Conservation (phyloP, 1,140 invertebrate genomes). For the Drosophila ambigua region DNA sequence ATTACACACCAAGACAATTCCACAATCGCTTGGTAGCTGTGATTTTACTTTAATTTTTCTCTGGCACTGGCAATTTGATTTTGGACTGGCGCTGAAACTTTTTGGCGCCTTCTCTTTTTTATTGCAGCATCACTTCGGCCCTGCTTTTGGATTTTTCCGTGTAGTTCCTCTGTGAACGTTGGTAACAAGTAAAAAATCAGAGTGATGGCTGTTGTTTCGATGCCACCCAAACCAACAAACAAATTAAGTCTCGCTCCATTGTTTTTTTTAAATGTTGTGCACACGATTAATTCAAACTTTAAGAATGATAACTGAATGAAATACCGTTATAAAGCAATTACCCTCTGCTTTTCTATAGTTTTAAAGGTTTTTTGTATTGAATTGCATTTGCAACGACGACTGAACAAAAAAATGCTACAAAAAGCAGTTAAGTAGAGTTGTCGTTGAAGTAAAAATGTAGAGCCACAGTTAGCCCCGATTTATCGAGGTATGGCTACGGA, state of each 20-base stretch:
- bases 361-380: constrained; percentile 59
- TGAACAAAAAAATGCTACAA: constrained; percentile 57
- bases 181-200: constrained; percentile 78
- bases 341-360: constrained; percentile 60
- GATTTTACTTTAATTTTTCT: constrained; percentile 69
- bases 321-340: constrained; percentile 63
- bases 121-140: neutral
- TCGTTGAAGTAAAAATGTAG: constrained; percentile 39
- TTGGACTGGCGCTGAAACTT: constrained; percentile 62
- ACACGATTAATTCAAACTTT: constrained; percentile 75
- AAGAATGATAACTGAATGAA: constrained; percentile 76
- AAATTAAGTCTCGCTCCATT: constrained; percentile 60
- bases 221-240: constrained; percentile 69
- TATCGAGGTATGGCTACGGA: constrained; percentile 9
- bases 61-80: constrained; percentile 53
- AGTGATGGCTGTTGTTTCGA: constrained; percentile 49
- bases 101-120: constrained; percentile 59
- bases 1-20: constrained; percentile 66
- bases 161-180: constrained; percentile 45
- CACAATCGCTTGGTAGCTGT: constrained; percentile 58
- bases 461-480: constrained; percentile 48
- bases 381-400: constrained; percentile 67
- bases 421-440: constrained; percentile 55
- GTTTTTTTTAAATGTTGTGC: constrained; percentile 70
- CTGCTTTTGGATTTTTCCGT: constrained; percentile 14